phyloP scores from a whole-genome alignment of 2,113 vertebrate species.

The Chamaea fasciata region DNA sequence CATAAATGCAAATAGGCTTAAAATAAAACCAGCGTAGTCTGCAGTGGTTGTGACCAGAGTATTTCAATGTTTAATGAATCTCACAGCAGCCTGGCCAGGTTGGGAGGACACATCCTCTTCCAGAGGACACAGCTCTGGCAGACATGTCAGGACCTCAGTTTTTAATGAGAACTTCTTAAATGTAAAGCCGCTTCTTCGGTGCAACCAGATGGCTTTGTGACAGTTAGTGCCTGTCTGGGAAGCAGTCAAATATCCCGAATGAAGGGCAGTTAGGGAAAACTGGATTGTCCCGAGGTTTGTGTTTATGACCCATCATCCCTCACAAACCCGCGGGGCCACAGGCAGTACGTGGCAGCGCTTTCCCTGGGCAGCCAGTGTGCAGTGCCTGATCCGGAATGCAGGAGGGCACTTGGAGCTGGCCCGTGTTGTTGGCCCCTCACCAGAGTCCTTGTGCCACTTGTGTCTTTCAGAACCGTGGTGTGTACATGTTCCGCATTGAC shows the following conservation, averaged over 20 bases:
- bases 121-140: neutral
- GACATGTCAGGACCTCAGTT: neutral
- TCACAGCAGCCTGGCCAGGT: neutral
- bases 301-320: neutral
- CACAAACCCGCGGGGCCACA: fast-evolving
- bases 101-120: fast-evolving
- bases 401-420: neutral
- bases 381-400: fast-evolving
- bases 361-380: fast-evolving
- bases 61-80: neutral
- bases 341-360: fast-evolving
- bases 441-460: neutral
- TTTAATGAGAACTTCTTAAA: neutral
- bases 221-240: fast-evolving
- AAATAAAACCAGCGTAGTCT: neutral
- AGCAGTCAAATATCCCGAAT: fast-evolving
- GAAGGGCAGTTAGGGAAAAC: neutral
- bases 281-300: fast-evolving
- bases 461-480: conserved; percentile 87
- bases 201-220: neutral
- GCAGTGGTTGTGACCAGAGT: fast-evolving
- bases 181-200: neutral
- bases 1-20: neutral
- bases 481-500: conserved; percentile 99
- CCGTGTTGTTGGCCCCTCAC: fast-evolving